Evolutionary conservation across 2,888 invertebrate species (phyloP).

Genomic region (Crossocerus cetratus): DNA sequence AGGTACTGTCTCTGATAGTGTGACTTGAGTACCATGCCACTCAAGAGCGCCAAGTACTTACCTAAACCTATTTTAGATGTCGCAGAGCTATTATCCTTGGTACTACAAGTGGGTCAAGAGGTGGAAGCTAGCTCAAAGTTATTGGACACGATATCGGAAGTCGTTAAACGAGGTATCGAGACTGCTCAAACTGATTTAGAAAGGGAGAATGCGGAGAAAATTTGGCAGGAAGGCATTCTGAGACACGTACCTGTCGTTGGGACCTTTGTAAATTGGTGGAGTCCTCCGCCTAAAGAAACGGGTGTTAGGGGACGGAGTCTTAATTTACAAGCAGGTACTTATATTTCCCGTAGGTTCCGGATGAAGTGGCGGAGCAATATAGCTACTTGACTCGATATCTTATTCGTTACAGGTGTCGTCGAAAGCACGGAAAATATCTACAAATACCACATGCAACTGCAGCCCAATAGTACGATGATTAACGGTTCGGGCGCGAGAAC

Average conservation of each 20-base stretch:
- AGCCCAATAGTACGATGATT: conserved; percentile 79
- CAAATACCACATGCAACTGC: conserved; percentile 90
- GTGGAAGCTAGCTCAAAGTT: conserved; percentile 96
- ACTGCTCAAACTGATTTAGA: conserved; percentile 94
- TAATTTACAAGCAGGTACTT: conserved; percentile 81
- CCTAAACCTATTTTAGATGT: conserved; percentile 81
- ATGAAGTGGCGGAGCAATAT: too few relatives aligned
- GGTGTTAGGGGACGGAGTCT: conserved; percentile 90
- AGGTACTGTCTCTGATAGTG: conserved; percentile 48
- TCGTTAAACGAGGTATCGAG: conserved; percentile 95
- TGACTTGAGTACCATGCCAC: neutral
- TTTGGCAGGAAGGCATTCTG: conserved; percentile 96
- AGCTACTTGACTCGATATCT: neutral
- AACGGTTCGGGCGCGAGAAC: conserved; percentile 80
- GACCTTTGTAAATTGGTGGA: conserved; percentile 97
- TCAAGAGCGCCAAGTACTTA: neutral
- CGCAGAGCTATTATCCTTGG: conserved; percentile 91
- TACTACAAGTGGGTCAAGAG: conserved; percentile 91
- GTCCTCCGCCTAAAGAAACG: conserved; percentile 88
- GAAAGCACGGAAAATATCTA: conserved; percentile 89
- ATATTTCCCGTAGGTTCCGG: too few relatives aligned
- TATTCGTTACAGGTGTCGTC: conserved; percentile 82
- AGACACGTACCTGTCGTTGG: conserved; percentile 97
- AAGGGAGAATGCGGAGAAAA: conserved; percentile 91
- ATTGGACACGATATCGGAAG: conserved; percentile 96